Percentiles rank a stretch among this genome's conserved stretches.
These are phyloP conservation scores for Nycticryphes semicollaris DNA, from an alignment of 2,113 vertebrate species.

Conservation along the genomic window DNA sequence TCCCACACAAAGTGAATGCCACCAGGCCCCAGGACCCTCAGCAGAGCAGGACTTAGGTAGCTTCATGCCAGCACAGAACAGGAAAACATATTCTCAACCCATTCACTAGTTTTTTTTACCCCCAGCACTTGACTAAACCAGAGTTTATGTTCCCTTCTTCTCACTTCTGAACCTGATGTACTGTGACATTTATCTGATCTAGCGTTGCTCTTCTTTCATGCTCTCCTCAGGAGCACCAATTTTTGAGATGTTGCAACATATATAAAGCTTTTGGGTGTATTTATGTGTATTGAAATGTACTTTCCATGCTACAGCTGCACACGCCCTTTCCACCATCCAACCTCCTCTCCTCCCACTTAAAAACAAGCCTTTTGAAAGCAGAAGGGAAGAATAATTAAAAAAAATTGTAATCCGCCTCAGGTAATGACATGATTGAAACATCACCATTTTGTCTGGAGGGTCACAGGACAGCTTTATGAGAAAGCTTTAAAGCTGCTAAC, in stretches of 20 bases:
- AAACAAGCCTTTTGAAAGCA: slow-evolving; percentile 61
- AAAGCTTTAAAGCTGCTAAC: slow-evolving; percentile 59
- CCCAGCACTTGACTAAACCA: not conserved
- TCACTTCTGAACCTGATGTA: not conserved
- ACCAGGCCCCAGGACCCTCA: not conserved
- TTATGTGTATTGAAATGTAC: slow-evolving; percentile 39
- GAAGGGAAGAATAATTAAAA: slow-evolving; percentile 58
- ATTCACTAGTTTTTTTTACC: not conserved
- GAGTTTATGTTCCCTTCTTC: not conserved
- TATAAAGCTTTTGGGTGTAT: slow-evolving; percentile 26
- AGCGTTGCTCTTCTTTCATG: not conserved
- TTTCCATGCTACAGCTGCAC: slow-evolving; percentile 34
- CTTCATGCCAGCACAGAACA: not conserved
- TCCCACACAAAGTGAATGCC: not conserved
- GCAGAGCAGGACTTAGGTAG: not conserved
- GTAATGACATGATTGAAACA: slow-evolving; percentile 66
- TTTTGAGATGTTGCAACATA: slow-evolving; percentile 11
- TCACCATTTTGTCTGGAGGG: slow-evolving; percentile 64
- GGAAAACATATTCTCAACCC: not conserved
- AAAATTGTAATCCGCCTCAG: slow-evolving; percentile 52
- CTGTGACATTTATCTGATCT: slow-evolving; percentile 19
- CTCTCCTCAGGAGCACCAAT: not conserved
- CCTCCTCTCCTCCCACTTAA: slow-evolving; percentile 53
- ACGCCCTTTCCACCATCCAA: slow-evolving; percentile 31
- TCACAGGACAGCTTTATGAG: slow-evolving; percentile 41